A percentile compares a stretch with the other conserved stretches of the same genome.
These are phyloP conservation scores for Plagodis pulveraria DNA, from an alignment of 2,888 invertebrate species.

Conservation along the genomic window DNA sequence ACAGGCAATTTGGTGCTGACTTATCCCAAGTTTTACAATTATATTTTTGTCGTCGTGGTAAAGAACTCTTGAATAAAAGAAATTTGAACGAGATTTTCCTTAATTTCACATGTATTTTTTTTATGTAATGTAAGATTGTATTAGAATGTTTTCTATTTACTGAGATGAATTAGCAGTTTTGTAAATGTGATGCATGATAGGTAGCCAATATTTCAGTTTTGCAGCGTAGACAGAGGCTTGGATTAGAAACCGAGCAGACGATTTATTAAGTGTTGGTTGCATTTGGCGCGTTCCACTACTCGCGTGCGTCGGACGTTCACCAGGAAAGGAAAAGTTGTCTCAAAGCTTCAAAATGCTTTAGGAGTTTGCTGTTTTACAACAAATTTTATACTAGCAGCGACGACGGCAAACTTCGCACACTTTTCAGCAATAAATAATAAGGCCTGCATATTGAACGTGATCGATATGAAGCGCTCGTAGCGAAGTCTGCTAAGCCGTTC, in stretches of 20 bases:
- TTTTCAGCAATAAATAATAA: constrained; percentile 68
- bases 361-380: constrained; percentile 57
- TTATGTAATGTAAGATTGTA: constrained; percentile 31
- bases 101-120: constrained; percentile 37
- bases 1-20: constrained; percentile 71
- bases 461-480: too few relatives aligned
- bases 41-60: constrained; percentile 60
- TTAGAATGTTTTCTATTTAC: constrained; percentile 8
- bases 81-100: constrained; percentile 45
- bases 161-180: not conserved
- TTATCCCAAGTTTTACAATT: constrained; percentile 67
- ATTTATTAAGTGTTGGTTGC: constrained; percentile 59
- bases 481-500: too few relatives aligned
- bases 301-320: constrained; percentile 45
- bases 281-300: constrained; percentile 49
- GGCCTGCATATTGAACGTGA: constrained; percentile 56
- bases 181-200: not conserved
- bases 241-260: constrained; percentile 48
- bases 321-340: constrained; percentile 65
- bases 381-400: constrained; percentile 61
- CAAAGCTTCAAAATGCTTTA: constrained; percentile 58
- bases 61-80: constrained; percentile 51
- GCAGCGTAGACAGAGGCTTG: constrained; percentile 37
- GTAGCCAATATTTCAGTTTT: constrained; percentile 7
- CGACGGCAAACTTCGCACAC: constrained; percentile 59